Base-by-base conservation (phyloP, 2,888 invertebrate species). In the Thymelicus sylvestris region DNA sequence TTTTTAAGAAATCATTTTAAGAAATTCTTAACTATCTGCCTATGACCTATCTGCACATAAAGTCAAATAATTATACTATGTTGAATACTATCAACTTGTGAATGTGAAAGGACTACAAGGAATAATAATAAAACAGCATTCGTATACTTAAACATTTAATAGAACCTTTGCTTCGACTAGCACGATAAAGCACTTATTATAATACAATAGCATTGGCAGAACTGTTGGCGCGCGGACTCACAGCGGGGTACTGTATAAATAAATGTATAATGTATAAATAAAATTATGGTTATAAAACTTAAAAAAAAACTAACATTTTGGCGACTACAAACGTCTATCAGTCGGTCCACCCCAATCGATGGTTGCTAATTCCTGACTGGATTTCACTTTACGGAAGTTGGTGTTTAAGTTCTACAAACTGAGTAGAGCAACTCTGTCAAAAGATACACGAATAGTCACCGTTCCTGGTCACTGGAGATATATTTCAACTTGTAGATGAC, bases 111-210 rank as follows among this genome's bases (percentile, higher is more conserved):
- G n/a, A n/a, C n/a, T n/a, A n/a, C 1, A 12, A 52, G 6, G 12
- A n/a, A 52, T 24, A n/a, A 19, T 19, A 68, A 68, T 62, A 68
- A 69, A 48, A 69, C 64, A 63, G 38, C 15, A 39, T 6, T 57
- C 13, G 8, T 38, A 55, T 7, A 50, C 8, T 70, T 65, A 48
- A 15, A 39, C n/a, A 4, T 69, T 70, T 70, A 70, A 48, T 70
- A 70, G 69, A 70, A 70, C 64, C 69, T 48, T 63, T 59, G 50
- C 65, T 70, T 70, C 69, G 69, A 70, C 69, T 70, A 65, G 69
- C 69, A 70, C 31, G 48, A 59, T 57, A 57, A 55, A 69, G 48
- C 63, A 64, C 63, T 57, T 48, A 59, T 57, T 48, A 59, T n/a
- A 64, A 64, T 50, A 64, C 24, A 64, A 64, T 38, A 59, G 38